Percentiles rank a stretch among this genome's conserved stretches.
Evolutionary conservation across 1,140 invertebrate species (phyloP).

Genomic region (Coelopa frigida): DNA sequence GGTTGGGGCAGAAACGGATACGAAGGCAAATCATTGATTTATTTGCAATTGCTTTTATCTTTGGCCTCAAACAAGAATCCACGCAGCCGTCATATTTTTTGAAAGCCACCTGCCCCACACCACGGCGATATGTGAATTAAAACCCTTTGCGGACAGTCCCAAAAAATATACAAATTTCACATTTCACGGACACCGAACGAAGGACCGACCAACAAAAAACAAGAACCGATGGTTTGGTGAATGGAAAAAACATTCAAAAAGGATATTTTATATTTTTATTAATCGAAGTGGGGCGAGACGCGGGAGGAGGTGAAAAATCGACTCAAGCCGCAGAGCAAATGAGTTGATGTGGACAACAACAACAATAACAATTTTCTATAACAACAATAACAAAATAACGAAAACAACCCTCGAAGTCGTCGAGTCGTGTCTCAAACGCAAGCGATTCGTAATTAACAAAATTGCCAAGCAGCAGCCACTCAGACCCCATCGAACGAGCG

Average conservation of each 20-base stretch:
- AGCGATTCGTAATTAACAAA: slow-evolving; percentile 46
- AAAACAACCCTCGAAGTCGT: slow-evolving; percentile 7
- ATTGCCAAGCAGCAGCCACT: slow-evolving; percentile 40
- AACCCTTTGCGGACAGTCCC: no score
- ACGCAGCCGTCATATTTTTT: no score
- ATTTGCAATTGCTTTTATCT: slow-evolving; percentile 18
- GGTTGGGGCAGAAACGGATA: background rate
- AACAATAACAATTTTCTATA: background rate
- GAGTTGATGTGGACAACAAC: background rate
- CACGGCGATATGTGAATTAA: no score
- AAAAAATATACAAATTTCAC: no score
- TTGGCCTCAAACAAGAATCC: no score
- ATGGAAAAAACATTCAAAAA: no score
- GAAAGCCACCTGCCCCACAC: no score
- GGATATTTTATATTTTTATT: slow-evolving; percentile 12
- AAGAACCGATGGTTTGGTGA: no score
- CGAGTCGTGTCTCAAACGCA: slow-evolving; percentile 21
- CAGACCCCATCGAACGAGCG: slow-evolving; percentile 9
- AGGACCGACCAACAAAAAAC: background rate
- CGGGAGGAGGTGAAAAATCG: slow-evolving; percentile 3
- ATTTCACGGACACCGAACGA: no score
- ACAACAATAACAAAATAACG: background rate
- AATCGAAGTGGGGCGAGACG: slow-evolving; percentile 1
- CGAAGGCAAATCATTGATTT: slow-evolving; percentile 14
- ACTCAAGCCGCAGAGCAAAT: background rate